Conservation (phyloP, 2,113 vertebrate genomes). For the Tamias sibiricus region DNA sequence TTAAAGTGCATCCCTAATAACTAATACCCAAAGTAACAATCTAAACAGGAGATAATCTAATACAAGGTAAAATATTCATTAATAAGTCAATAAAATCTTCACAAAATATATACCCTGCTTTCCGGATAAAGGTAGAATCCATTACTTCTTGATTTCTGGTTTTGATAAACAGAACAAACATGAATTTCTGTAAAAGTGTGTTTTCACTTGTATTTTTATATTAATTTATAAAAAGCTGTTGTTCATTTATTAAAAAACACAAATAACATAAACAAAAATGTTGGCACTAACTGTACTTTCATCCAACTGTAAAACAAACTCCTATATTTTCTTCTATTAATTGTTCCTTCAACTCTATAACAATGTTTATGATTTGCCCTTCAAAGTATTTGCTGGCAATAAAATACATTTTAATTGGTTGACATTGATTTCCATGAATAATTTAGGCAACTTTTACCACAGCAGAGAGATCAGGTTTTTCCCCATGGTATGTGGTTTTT, state of each 20-base stretch:
- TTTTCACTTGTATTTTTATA: not conserved
- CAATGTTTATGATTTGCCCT: conserved; percentile 54
- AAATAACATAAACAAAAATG: conserved; percentile 26
- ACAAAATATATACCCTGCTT: not conserved
- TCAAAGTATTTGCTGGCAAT: conserved; percentile 70
- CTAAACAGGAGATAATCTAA: not conserved
- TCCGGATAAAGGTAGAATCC: not conserved
- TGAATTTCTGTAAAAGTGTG: conserved; percentile 6
- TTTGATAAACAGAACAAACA: conserved; percentile 1
- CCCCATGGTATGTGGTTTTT: conserved; percentile 70
- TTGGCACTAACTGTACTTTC: conserved; percentile 28
- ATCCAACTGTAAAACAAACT: conserved; percentile 1
- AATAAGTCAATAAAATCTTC: conserved; percentile 38
- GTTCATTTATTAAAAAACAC: conserved; percentile 54
- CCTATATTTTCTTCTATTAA: conserved; percentile 44
- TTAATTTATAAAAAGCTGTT: not conserved
- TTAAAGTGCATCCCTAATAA: conserved; percentile 35
- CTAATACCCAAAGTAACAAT: conserved; percentile 30
- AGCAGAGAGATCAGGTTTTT: conserved; percentile 60
- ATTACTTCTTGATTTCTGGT: conserved; percentile 3
- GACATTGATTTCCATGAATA: conserved; percentile 77
- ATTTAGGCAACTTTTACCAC: conserved; percentile 74
- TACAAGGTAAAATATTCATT: not conserved
- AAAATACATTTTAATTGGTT: conserved; percentile 76
- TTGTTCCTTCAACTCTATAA: conserved; percentile 28